phyloP scores from a whole-genome alignment of 2,888 invertebrate genomes.

The Cosmopolites sordidus region DNA sequence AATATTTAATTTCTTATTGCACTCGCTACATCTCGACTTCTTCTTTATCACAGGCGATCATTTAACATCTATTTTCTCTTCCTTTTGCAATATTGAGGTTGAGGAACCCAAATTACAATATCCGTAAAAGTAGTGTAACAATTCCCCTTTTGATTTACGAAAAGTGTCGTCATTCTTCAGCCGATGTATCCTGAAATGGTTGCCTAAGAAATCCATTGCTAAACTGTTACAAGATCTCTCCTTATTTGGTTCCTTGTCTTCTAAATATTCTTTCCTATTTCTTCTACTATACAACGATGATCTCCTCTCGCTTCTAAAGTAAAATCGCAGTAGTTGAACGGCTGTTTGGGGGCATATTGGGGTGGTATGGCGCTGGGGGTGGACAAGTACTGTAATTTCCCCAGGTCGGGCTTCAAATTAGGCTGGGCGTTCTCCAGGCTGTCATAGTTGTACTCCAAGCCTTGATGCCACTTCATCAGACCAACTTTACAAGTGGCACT shows the following conservation, averaged over 20 bases:
- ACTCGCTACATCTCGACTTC: slow-evolving; percentile 59
- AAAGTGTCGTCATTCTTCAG: slow-evolving; percentile 35
- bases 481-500: slow-evolving; percentile 40
- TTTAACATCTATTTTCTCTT: slow-evolving; percentile 31
- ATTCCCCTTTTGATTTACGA: slow-evolving; percentile 26
- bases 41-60: slow-evolving; percentile 45
- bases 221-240: slow-evolving; percentile 7
- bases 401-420: slow-evolving; percentile 17
- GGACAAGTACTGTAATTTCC: slow-evolving; percentile 33
- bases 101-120: slow-evolving; percentile 38
- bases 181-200: slow-evolving; percentile 35
- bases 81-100: slow-evolving; percentile 21
- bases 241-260: slow-evolving; percentile 9
- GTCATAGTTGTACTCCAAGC: slow-evolving; percentile 35
- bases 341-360: slow-evolving; percentile 40
- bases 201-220: slow-evolving; percentile 16
- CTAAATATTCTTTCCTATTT: slow-evolving; percentile 21
- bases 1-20: slow-evolving; percentile 66
- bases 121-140: slow-evolving; percentile 38
- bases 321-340: slow-evolving; percentile 39
- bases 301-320: slow-evolving; percentile 35
- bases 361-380: slow-evolving; percentile 40
- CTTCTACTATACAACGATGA: slow-evolving; percentile 40
- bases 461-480: slow-evolving; percentile 38
- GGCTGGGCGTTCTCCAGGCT: slow-evolving; percentile 30